Evolutionary conservation across 37 sponge, comb jelly and placozoan genomes (phyloP).

Genomic region (Diacarnus erythraeanus): DNA sequence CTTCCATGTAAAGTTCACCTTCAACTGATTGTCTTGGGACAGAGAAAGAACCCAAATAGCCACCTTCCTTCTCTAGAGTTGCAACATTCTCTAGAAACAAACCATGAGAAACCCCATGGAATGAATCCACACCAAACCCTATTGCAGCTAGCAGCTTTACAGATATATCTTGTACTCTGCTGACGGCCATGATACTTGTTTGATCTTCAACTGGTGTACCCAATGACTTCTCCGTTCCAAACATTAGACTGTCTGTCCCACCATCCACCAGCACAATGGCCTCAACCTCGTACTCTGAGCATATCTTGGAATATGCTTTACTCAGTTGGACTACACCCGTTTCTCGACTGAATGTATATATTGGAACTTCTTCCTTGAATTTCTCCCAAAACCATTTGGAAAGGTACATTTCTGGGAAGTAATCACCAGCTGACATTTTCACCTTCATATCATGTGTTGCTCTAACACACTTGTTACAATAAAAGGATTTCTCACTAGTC

Average conservation of each 20-base stretch:
- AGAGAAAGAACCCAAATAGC: constrained; percentile 62
- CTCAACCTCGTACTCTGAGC: constrained; percentile 44
- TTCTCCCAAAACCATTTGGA: constrained; percentile 50
- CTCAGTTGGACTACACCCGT: constrained; percentile 42
- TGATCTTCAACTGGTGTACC: constrained; percentile 78
- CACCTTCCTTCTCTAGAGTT: constrained; percentile 44
- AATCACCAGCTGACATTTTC: background rate
- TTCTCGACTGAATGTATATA: constrained; percentile 59
- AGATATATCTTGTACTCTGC: constrained; percentile 14
- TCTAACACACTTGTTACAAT: constrained; percentile 36
- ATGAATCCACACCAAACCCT: constrained; percentile 84
- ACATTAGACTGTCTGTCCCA: constrained; percentile 75
- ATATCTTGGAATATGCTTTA: constrained; percentile 49
- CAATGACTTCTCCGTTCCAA: constrained; percentile 62
- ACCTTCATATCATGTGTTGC: constrained; percentile 11
- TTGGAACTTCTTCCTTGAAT: constrained; percentile 27
- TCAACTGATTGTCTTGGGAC: constrained; percentile 58
- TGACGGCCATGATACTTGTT: constrained; percentile 66
- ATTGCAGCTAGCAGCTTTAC: constrained; percentile 56
- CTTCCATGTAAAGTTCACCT: constrained; percentile 54
- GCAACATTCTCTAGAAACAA: constrained; percentile 75
- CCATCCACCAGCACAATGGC: constrained; percentile 79
- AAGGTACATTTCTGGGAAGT: constrained; percentile 74
- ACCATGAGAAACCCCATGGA: constrained; percentile 77
- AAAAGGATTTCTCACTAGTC: background rate